Evolutionary conservation across 2,797 vertebrate genomes (phyloP).

Genomic region (Pantherophis alleghaniensis): DNA sequence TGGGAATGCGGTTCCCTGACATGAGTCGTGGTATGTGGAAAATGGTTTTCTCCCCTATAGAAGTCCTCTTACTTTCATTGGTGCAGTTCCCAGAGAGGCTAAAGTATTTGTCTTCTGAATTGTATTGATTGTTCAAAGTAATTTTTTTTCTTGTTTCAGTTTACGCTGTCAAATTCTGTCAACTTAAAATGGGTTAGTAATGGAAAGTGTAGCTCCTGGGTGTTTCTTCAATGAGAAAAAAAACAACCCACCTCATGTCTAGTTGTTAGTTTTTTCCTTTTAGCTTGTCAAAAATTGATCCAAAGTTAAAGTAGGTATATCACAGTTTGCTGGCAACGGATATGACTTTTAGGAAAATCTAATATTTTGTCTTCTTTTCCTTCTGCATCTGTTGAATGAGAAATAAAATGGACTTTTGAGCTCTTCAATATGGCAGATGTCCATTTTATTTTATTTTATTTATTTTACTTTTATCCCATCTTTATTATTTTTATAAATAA

Average conservation of each 20-base stretch:
- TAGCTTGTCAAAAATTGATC: slow-evolving; percentile 35
- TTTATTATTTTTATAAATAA: neutral
- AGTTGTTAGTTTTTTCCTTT: slow-evolving; percentile 15
- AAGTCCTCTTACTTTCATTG: slow-evolving; percentile 2
- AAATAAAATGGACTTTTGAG: neutral
- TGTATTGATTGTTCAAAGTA: slow-evolving; percentile 29
- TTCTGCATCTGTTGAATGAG: neutral
- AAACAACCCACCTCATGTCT: neutral
- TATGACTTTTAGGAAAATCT: neutral
- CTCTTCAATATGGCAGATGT: neutral
- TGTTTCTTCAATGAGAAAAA: slow-evolving; percentile 38
- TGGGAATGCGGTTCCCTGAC: slow-evolving; percentile 23
- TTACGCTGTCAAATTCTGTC: slow-evolving; percentile 41
- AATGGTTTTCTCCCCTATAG: neutral
- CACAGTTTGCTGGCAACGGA: neutral
- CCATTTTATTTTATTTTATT: neutral
- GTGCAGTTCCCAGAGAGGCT: neutral
- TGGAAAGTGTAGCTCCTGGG: slow-evolving; percentile 11
- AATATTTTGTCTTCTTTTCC: neutral
- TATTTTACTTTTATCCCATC: neutral
- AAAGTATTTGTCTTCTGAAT: slow-evolving; percentile 34
- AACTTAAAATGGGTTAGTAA: slow-evolving; percentile 15
- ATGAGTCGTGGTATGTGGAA: slow-evolving; percentile 30
- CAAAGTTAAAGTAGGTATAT: neutral
- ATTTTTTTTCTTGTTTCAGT: slow-evolving; percentile 37